Conservation (phyloP, 2,113 vertebrate genomes). For the Empidonax traillii region DNA sequence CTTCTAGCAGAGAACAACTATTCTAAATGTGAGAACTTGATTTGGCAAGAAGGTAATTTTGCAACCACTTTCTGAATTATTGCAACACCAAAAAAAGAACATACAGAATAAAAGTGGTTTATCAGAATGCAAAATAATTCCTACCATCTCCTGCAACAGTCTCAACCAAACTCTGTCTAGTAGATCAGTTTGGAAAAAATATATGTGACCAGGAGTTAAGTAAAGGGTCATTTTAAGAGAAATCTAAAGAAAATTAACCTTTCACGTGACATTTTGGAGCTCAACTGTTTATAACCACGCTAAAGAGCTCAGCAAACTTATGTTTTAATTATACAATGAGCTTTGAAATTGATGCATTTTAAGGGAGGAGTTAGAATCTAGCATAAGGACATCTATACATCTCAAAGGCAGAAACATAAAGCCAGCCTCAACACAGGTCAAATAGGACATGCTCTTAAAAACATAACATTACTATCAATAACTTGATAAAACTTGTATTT, state of each 20-base stretch:
- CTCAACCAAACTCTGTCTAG: neutral
- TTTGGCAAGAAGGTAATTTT: neutral
- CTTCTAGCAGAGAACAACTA: neutral
- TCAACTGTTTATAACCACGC: neutral
- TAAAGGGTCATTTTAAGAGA: neutral
- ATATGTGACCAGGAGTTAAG: neutral
- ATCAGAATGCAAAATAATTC: neutral
- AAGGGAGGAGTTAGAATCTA: neutral
- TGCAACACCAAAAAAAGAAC: neutral
- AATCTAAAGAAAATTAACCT: neutral
- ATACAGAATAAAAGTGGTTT: neutral
- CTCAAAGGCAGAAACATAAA: neutral
- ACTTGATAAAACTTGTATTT: neutral
- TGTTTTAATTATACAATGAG: neutral
- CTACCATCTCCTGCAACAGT: neutral
- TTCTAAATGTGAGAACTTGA: neutral
- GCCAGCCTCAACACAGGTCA: neutral
- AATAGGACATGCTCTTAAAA: accelerated
- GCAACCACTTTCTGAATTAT: neutral
- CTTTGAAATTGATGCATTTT: neutral
- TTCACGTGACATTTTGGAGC: neutral
- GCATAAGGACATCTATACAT: neutral
- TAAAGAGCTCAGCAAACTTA: neutral
- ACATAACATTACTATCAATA: neutral
- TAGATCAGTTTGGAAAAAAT: neutral